Base-by-base conservation (phyloP, 2,888 invertebrate species). In the Pantelozetes paolii region DNA sequence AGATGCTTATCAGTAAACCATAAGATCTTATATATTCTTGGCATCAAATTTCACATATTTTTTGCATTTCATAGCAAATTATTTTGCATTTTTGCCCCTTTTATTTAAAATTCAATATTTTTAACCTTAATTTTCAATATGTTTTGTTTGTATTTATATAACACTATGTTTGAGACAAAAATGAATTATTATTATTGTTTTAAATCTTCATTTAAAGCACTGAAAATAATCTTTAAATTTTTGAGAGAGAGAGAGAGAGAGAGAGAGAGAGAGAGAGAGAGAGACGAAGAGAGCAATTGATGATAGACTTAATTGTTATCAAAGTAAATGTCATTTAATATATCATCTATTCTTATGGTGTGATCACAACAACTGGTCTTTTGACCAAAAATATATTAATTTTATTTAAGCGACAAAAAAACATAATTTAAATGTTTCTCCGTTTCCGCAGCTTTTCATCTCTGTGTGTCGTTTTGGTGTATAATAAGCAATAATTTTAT, bases 1-100 rank as follows among this genome's bases (percentile, higher is more conserved):
- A 15, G 62, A 62, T 62, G 62, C 62, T 59, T 62, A 62, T 62
- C 62, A 18, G 6, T 32, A 62, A 62, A 62, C 62, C 62, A 62
- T 36, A 62, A 62, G 62, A 18, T n/a, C 36, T 36, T 62, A 62
- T 50, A 50, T 54, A 54, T 54, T 62, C 26, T 13, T 23, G 28
- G 36, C 15, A 62, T 62, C 62, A 32, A 36, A 36, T 62, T 62
- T 62, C 62, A 20, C n/a, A 20, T 23, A 2, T 8, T 15, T 45
- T 54, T 18, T 54, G 23, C 23, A n/a, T 54, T 54, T 54, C 23
- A 54, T 54, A 54, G 9, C 23, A 54, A 54, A 54, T 54, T 9
- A 18, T 28, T 54, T 6, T 23, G 54, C 54, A 54, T 23, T 15
- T 5, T 36, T 36, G 6, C 15, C 45, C 45, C 23, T 13, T 23